phyloP scores from a whole-genome alignment of 2,113 vertebrate species.

The Symphodus melops region DNA sequence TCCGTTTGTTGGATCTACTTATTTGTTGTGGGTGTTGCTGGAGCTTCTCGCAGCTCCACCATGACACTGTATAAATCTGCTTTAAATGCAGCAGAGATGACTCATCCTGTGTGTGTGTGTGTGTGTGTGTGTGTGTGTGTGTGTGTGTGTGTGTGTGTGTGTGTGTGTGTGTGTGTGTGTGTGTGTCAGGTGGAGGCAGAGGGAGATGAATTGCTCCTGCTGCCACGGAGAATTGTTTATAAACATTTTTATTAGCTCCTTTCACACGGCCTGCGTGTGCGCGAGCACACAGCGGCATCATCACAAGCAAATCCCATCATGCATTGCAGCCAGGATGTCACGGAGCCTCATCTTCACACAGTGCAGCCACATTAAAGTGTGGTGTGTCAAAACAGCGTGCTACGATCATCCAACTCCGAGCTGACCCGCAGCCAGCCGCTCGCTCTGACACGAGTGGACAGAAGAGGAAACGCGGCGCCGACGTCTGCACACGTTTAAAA shows the following conservation, averaged over 20 bases:
- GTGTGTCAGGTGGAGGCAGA: constrained; percentile 46
- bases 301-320: constrained; percentile 33
- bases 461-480: too few species aligned
- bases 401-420: too few species aligned
- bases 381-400: not conserved
- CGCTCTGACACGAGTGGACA: too few species aligned
- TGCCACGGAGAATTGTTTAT: constrained; percentile 59
- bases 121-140: not conserved
- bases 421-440: too few species aligned
- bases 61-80: constrained; percentile 42
- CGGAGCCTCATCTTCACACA: not conserved
- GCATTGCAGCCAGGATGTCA: constrained; percentile 32
- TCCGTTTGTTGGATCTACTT: constrained; percentile 22
- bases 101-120: constrained; percentile 25
- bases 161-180: constrained; percentile 14
- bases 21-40: constrained; percentile 36
- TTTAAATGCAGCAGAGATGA: constrained; percentile 63
- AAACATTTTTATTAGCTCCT: constrained; percentile 68
- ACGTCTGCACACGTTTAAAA: too few species aligned
- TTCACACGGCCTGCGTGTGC: constrained; percentile 19
- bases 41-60: constrained; percentile 32
- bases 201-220: constrained; percentile 53
- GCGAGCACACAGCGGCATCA: not conserved
- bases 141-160: constrained; percentile 5
- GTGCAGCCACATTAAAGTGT: not conserved